Evolutionary conservation across 2,888 invertebrate species (phyloP), one percentile per base, ranked within the genome.

Genomic region (Patella ulyssiponensis): DNA sequence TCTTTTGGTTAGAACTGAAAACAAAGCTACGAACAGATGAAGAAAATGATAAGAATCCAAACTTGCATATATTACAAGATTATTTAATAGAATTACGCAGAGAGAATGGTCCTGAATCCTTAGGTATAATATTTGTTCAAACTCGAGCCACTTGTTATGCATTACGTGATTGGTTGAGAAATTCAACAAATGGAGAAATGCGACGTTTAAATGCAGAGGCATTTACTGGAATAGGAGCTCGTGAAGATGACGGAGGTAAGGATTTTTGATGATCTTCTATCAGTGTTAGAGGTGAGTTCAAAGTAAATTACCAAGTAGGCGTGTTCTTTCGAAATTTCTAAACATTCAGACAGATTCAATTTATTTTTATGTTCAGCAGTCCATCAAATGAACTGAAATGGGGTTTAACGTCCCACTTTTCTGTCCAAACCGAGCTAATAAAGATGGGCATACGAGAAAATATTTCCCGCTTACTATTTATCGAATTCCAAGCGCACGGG

Each of bases 41-140:
- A 58, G 11, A 53, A 5, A 69, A n/a, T n/a, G 70, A 79, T 73
- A 72, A 27, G 20, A 87, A 87, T 72, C 85, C 85, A 15, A 86
- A 87, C 75, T 78, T 87, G 12, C 52, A 69, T 3, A 78, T 74
- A 7, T 70, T 86, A n/a, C 79, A 81, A 14, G 74, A 82, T 7
- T 82, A 76, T 0, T 75, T 86, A 11, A 71, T 73, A 23, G 71
- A 81, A 11, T 77, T 82, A 76, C 76, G 85, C 20, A 58, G 77
- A 2, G 75, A 75, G 3, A 78, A 83, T 53, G 81, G 83, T 20
- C 78, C 79, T 1, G 78, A 82, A 15, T 81, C 85, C 1, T 77
- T 84, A 33, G 84, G 83, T 15, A 83, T 87, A 71, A 81, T 86
- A 44, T 87, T 87, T 81, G 86, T 87, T 7, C 81, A 85, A 69